phyloP scores from a whole-genome alignment of 2,888 invertebrate genomes.

The Diabrotica balteata region DNA sequence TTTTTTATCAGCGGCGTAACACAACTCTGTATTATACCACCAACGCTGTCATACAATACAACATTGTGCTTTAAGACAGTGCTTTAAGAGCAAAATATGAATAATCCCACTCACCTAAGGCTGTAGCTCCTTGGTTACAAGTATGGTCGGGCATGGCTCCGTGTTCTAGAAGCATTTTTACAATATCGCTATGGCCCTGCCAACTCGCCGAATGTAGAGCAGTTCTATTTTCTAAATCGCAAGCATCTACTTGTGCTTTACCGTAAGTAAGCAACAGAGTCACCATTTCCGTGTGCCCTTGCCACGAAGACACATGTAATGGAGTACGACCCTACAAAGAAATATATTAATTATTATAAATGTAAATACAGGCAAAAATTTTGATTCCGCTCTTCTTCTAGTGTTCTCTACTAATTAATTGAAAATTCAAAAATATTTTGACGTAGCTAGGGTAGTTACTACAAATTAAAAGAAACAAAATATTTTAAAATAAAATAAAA shows the following conservation, averaged over 20 bases:
- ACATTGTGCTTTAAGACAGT: too few species aligned
- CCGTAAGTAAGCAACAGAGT: slow-evolving; percentile 78
- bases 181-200: slow-evolving; percentile 90
- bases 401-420: background rate
- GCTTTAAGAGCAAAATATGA: too few species aligned
- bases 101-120: slow-evolving; percentile 67
- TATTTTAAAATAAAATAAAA: too few species aligned
- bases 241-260: slow-evolving; percentile 86
- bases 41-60: too few species aligned
- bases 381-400: too few species aligned
- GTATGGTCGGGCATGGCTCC: slow-evolving; percentile 88
- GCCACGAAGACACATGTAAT: slow-evolving; percentile 90
- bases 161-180: slow-evolving; percentile 78
- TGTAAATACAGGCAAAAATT: too few species aligned
- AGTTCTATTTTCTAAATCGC: slow-evolving; percentile 86
- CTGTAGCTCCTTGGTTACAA: slow-evolving; percentile 95
- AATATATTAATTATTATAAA: too few species aligned
- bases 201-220: slow-evolving; percentile 95
- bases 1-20: too few species aligned
- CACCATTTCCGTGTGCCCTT: slow-evolving; percentile 94
- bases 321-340: slow-evolving; percentile 79
- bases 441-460: too few species aligned
- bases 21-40: too few species aligned
- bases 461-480: too few species aligned
- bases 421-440: too few species aligned